Conservation (phyloP, 1,140 invertebrate species). For the Conus betulinus region DNA sequence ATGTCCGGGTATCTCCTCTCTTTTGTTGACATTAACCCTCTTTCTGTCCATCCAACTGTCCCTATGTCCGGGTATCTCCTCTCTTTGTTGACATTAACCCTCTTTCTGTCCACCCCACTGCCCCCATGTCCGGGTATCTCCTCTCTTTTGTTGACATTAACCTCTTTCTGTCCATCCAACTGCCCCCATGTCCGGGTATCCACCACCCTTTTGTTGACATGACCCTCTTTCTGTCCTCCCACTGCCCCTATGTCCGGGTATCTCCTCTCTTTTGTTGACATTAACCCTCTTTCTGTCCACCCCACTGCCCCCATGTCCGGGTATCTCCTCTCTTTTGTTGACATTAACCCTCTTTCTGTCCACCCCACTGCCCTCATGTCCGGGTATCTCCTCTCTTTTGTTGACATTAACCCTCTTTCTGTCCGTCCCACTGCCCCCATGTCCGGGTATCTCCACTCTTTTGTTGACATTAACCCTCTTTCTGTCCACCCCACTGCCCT, state of each 20-base stretch:
- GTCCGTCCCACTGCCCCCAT: too few relatives aligned
- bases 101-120: background rate
- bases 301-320: background rate
- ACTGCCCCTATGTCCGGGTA: background rate
- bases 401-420: background rate
- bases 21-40: too few relatives aligned
- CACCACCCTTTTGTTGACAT: too few relatives aligned
- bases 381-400: background rate
- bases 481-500: too few relatives aligned
- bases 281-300: background rate
- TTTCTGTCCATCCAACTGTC: background rate
- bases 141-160: background rate
- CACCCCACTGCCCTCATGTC: background rate
- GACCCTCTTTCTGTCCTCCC: too few relatives aligned
- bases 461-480: too few relatives aligned
- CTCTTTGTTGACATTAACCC: background rate
- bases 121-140: background rate
- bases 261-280: background rate
- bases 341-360: background rate
- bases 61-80: background rate
- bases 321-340: background rate
- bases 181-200: too few relatives aligned
- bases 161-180: background rate
- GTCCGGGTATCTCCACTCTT: too few relatives aligned
- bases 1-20: too few relatives aligned